Conservation (phyloP, 1,140 invertebrate species). For the Chrysopa pallens region DNA sequence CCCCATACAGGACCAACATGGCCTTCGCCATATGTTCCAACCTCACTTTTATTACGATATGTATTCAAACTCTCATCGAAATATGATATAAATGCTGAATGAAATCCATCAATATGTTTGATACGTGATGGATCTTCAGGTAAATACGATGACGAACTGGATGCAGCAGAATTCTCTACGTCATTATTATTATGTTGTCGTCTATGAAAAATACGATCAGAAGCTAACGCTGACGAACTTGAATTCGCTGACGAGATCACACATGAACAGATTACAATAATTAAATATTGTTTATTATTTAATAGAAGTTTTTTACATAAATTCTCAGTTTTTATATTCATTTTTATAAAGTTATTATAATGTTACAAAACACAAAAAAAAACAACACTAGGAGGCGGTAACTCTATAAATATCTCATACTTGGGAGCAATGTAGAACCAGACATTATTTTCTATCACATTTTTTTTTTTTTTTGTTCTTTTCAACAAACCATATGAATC, state of each 20-base stretch:
- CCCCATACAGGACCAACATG: conserved; percentile 38
- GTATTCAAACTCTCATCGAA: conserved; percentile 15
- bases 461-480: no score
- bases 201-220: no score
- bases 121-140: conserved; percentile 7
- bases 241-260: not conserved
- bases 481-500: no score
- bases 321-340: no score
- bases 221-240: conserved; percentile 5
- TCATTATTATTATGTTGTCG: conserved; percentile 3
- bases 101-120: conserved; percentile 12
- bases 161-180: conserved; percentile 10
- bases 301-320: no score
- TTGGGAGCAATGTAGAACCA: no score
- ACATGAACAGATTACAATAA: not conserved
- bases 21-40: conserved; percentile 51
- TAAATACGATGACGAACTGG: conserved; percentile 10
- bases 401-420: no score
- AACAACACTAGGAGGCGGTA: no score
- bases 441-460: no score
- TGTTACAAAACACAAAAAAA: no score
- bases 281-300: not conserved
- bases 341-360: no score
- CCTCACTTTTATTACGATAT: conserved; percentile 27
- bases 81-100: conserved; percentile 22